Evolutionary conservation across 2,888 invertebrate genomes (phyloP), one percentile per base, ranked within the genome.

Genomic region (Mythimna ferrago): DNA sequence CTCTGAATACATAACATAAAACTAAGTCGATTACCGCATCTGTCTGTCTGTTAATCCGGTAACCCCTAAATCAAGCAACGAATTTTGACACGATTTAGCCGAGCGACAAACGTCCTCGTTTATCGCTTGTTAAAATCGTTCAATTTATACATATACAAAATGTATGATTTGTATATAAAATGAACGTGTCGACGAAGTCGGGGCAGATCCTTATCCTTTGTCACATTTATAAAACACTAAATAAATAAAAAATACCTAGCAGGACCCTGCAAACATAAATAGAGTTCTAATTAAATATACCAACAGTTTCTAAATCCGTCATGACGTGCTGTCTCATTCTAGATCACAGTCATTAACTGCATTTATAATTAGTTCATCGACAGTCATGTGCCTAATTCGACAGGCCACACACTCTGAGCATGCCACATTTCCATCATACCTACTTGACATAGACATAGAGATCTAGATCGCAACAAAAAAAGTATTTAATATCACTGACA

Each of bases 301-400:
- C 11, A n/a, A 38, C 26, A 38, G 54, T 48, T 64, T 63, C 64
- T 48, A 54, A 58, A 58, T 60, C n/a, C 11, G 41, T 38, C 63
- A 16, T 61, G 32, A 19, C 44, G 32, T 48, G 19, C 62, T 32
- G 19, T 48, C 41, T 80, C 32, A 53, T 77, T 76, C 62, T 76
- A 77, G 73, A 82, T 66, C 73, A 67, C 51, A 67, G 41, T 58
- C 74, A 70, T 79, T 73, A 54, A 54, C 44, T 71, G 21, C 21
- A 57, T 77, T 73, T 74, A 77, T 64, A 80, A 66, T 76, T 76
- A 76, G 71, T 72, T 63, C 26, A 74, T 77, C 78, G 82, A 76
- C 71, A 84, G 69, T 71, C 73, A 62, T 73, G 60, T 63, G 53
- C 73, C 66, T 82, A 75, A 67, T 78, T 66, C 56, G 38, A 51